Base-by-base conservation (phyloP, 2,113 vertebrate species). In the Genyomyrus donnyi region DNA sequence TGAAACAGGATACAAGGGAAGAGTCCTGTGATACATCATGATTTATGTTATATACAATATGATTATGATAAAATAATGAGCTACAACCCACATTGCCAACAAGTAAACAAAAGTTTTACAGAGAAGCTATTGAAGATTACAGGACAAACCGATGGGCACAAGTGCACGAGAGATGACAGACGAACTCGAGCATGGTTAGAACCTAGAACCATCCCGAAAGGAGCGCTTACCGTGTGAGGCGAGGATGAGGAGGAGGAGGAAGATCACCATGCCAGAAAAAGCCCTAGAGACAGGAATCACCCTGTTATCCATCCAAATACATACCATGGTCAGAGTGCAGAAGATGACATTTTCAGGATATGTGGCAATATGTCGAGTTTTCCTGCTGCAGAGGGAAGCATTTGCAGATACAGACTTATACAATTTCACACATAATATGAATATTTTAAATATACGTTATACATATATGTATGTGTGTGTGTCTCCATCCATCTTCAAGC, bases 161-260 rank as follows among this genome's bases (percentile, higher is more conserved):
- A 39, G 58, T 17, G 39, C 3, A 48, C 1, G 66, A 48, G 17
- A 48, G 10, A 19, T 1, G 42, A 48, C 6, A 48, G 85, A 17
- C 2, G 1, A 31, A 27, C 27, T 27, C 27, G 5, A 27, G 62
- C n/a, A 27, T 9, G n/a, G 62, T 27, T 27, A 66, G 9, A 27
- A n/a, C 35, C 31, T 27, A 66, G 9, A 27, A n/a, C 35, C 31
- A 45, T 62, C 6, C 53, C 5, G 4, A 89, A 45, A 46, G 10
- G 39, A 87, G 17, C 1, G 93, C 96, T 95, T 91, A 96, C 96
- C 94, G 19, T 85, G 89, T 49, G 90, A 91, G 85, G 91, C 11
- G 90, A 95, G 89, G 86, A 93, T 66, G 77, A 94, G 35, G 27
- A 84, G 92, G 24, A 93, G 39, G 87, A 95, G 91, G 90, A 93